These are phyloP conservation scores for Brachionus calyciflorus DNA, from an alignment of 1,140 invertebrate species.

Conservation along the genomic window DNA sequence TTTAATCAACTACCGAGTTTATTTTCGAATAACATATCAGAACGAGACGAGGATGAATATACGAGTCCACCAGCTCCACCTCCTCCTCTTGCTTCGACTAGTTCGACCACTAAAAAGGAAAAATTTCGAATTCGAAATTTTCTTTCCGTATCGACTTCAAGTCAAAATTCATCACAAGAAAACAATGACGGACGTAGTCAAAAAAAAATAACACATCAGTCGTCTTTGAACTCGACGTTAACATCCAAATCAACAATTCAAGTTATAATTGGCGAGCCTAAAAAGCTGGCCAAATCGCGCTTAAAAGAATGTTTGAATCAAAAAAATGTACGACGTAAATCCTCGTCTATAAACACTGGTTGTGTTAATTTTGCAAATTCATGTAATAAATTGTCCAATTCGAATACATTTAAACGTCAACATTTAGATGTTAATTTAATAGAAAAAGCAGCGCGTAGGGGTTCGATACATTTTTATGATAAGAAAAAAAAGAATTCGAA, in stretches of 20 bases:
- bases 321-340: conserved; percentile 33
- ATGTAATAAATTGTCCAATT: background rate
- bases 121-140: conserved; percentile 1
- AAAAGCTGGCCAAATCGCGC: background rate
- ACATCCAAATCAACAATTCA: background rate
- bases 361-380: conserved; percentile 10
- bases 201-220: background rate
- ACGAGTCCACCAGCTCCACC: background rate
- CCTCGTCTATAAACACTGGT: background rate
- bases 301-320: conserved; percentile 5
- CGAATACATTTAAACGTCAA: background rate
- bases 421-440: background rate
- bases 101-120: conserved; percentile 6
- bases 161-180: background rate
- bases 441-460: conserved; percentile 7
- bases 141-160: background rate
- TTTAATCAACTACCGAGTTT: conserved; percentile 15
- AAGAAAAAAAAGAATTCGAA: conserved; percentile 3
- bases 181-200: background rate
- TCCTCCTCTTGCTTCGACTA: no score
- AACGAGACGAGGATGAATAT: background rate
- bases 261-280: background rate
- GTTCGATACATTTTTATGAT: conserved; percentile 31
- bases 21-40: background rate
- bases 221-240: background rate